Percentiles rank a stretch among this genome's conserved stretches.
Evolutionary conservation across 2,888 invertebrate species (phyloP).

Genomic region (Xylocampa areola): DNA sequence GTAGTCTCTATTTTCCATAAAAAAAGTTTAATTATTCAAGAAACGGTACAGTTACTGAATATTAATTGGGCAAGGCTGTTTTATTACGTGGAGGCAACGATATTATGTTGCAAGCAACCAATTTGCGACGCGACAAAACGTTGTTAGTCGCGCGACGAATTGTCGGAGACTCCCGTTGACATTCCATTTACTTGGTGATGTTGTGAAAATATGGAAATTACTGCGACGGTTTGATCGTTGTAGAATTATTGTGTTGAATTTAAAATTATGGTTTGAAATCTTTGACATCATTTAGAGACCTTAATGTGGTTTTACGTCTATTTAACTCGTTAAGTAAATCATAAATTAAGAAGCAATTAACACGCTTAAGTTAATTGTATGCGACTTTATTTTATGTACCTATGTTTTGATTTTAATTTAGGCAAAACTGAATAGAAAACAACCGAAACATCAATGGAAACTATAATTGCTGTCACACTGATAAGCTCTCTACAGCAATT

Average conservation of each 20-base stretch:
- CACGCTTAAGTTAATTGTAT: too few relatives aligned
- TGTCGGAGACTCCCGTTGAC: constrained; percentile 33
- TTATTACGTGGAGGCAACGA: constrained; percentile 51
- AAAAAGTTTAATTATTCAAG: constrained; percentile 64
- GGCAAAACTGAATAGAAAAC: too few relatives aligned
- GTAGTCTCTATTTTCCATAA: constrained; percentile 56
- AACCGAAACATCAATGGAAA: too few relatives aligned
- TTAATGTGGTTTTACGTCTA: too few relatives aligned
- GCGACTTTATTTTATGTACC: too few relatives aligned
- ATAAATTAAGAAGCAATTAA: too few relatives aligned
- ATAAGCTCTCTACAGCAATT: too few relatives aligned
- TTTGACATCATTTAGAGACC: too few relatives aligned
- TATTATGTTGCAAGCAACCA: constrained; percentile 59
- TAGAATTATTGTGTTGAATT: constrained; percentile 20
- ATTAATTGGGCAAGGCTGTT: constrained; percentile 57
- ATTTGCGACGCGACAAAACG: constrained; percentile 59
- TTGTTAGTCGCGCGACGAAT: constrained; percentile 52
- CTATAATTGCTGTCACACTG: too few relatives aligned
- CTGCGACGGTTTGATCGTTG: constrained; percentile 13
- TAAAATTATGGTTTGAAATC: constrained; percentile 14
- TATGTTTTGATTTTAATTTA: too few relatives aligned
- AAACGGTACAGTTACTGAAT: constrained; percentile 54
- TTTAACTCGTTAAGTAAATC: too few relatives aligned
- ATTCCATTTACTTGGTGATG: constrained; percentile 53
- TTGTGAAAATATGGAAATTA: constrained; percentile 44